These are phyloP conservation scores for Gadus chalcogrammus DNA, from an alignment of 2,113 vertebrate species.

Conservation along the genomic window DNA sequence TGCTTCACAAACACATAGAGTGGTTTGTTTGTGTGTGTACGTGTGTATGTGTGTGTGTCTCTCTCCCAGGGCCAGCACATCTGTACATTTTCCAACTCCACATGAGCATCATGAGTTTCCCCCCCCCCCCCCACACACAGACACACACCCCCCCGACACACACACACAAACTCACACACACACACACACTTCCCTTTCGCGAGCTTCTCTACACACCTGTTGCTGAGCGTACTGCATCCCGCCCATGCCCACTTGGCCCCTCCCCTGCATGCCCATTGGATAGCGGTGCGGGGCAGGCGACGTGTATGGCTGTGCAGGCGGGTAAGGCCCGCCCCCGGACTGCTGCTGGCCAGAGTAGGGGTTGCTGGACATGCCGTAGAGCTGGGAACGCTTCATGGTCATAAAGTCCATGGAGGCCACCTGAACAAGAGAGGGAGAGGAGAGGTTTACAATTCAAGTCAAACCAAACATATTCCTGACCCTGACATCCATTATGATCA, in stretches of 20 bases:
- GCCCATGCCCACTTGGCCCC: conserved; percentile 83
- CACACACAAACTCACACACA: not conserved
- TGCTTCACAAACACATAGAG: not conserved
- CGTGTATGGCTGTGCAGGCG: conserved; percentile 84
- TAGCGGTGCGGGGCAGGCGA: conserved; percentile 88
- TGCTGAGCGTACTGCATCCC: conserved; percentile 93
- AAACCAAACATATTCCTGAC: conserved; percentile 21
- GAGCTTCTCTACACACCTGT: conserved; percentile 75
- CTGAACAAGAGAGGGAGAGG: conserved; percentile 66
- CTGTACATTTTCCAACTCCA: too few species aligned
- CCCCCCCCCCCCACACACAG: too few species aligned
- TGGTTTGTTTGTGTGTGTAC: not conserved
- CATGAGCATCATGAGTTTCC: too few species aligned
- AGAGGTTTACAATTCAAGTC: not conserved
- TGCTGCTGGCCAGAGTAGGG: conserved; percentile 83
- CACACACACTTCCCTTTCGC: not conserved
- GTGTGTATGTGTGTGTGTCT: not conserved
- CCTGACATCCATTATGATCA: too few species aligned
- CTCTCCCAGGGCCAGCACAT: too few species aligned
- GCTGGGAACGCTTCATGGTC: conserved; percentile 94
- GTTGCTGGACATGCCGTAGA: conserved; percentile 88
- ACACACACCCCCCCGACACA: not conserved
- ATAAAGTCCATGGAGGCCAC: conserved; percentile 93
- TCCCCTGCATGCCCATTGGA: conserved; percentile 86
- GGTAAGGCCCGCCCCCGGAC: conserved; percentile 83